Evolutionary conservation across 2,888 invertebrate species (phyloP).

Genomic region (Pantelozetes paolii): DNA sequence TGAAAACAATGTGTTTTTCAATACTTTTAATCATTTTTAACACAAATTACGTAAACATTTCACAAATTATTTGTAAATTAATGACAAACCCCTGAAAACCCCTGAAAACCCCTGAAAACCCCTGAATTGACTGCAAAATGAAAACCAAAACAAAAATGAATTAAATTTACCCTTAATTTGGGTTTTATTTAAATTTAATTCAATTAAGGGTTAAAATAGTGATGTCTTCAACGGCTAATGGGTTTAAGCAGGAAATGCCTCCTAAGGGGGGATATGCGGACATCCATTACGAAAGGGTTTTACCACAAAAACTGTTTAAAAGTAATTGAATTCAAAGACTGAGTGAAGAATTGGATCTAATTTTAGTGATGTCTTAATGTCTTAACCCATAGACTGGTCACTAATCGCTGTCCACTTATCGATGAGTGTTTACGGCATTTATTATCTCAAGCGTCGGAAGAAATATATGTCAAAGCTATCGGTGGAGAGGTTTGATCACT

Average conservation of each 20-base stretch:
- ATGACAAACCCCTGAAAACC: no score
- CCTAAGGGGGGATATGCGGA: slow-evolving; percentile 83
- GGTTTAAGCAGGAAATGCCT: slow-evolving; percentile 78
- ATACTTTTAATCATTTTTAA: no score
- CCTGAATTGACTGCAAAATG: no score
- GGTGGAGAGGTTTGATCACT: slow-evolving; percentile 71
- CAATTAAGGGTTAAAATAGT: no score
- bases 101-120: no score
- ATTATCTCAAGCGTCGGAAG: slow-evolving; percentile 6
- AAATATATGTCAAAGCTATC: slow-evolving; percentile 49
- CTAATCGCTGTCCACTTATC: slow-evolving; percentile 4
- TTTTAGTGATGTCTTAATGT: slow-evolving; percentile 2
- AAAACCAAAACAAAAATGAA: no score
- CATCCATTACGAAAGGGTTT: slow-evolving; percentile 54
- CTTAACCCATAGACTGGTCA: slow-evolving; percentile 32
- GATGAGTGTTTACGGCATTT: slow-evolving; percentile 3
- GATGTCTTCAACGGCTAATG: slow-evolving; percentile 32
- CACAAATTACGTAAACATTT: background rate
- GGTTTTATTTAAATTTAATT: no score
- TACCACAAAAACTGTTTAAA: slow-evolving; percentile 36
- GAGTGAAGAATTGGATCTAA: background rate
- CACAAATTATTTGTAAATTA: no score
- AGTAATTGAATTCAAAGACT: slow-evolving; percentile 31
- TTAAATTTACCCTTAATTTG: no score
- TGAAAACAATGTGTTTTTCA: background rate